These are phyloP conservation scores for Chloroclysta siterata DNA, from an alignment of 2,888 invertebrate species.

Conservation along the genomic window DNA sequence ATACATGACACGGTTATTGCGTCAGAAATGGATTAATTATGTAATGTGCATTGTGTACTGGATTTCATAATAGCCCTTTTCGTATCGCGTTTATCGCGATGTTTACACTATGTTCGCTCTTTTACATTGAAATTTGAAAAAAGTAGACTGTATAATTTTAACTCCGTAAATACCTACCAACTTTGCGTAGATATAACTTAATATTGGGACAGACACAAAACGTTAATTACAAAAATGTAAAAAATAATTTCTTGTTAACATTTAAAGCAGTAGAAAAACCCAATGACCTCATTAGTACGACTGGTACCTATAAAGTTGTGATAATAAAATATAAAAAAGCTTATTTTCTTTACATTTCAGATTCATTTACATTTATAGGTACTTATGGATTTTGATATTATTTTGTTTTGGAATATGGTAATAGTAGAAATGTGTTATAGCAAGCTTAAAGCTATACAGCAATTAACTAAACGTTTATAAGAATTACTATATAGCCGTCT, in stretches of 20 bases:
- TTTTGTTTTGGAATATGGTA: too few species aligned
- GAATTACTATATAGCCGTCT: too few species aligned
- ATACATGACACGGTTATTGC: not conserved
- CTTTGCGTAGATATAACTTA: not conserved
- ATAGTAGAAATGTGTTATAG: too few species aligned
- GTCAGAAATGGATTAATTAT: constrained; percentile 8
- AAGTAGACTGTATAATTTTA: not conserved
- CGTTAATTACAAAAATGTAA: constrained; percentile 5
- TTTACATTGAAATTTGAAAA: not conserved
- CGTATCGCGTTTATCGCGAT: not conserved
- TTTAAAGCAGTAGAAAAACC: constrained; percentile 24
- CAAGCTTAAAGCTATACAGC: too few species aligned
- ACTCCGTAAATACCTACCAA: not conserved
- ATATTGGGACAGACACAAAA: constrained; percentile 7
- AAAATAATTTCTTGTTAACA: constrained; percentile 22
- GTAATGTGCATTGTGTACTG: constrained; percentile 1
- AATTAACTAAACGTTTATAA: too few species aligned
- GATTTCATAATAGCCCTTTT: not conserved
- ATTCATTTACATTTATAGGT: too few species aligned
- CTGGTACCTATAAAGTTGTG: constrained; percentile 20
- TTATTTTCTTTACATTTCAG: too few species aligned
- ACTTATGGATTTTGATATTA: too few species aligned
- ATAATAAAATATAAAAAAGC: not conserved
- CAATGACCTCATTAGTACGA: constrained; percentile 28
- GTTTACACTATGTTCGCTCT: not conserved